These are phyloP conservation scores for Xestoiulus laeticollis DNA, from an alignment of 2,888 invertebrate species.

Conservation along the genomic window DNA sequence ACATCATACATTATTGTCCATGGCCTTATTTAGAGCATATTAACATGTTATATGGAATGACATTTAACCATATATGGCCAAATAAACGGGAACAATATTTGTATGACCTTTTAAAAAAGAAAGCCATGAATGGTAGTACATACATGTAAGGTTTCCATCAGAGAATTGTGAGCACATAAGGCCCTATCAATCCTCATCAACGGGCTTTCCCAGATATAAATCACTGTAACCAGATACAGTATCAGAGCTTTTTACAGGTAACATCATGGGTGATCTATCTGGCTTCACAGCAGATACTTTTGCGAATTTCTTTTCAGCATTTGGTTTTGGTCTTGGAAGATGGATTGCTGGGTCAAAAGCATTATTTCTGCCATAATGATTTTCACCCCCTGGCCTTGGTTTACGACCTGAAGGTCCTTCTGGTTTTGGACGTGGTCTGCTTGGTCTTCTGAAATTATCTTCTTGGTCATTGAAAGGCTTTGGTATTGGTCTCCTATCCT, in stretches of 20 bases:
- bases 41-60: no score
- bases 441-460: neutral
- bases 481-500: neutral
- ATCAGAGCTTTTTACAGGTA: conserved; percentile 53
- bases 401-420: conserved; percentile 5
- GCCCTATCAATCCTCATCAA: conserved; percentile 51
- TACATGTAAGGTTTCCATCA: neutral
- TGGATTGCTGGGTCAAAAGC: conserved; percentile 50
- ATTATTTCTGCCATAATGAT: conserved; percentile 19
- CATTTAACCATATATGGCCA: no score
- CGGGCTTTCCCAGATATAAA: conserved; percentile 49
- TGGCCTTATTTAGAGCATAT: no score
- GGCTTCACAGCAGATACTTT: neutral
- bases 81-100: no score
- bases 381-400: neutral
- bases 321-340: conserved; percentile 51
- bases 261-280: conserved; percentile 48
- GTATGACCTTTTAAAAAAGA: no score
- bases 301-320: conserved; percentile 47
- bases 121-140: no score
- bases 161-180: neutral
- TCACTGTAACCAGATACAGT: conserved; percentile 52
- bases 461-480: neutral
- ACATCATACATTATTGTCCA: no score
- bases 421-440: conserved; percentile 17